Evolutionary conservation across 2,888 invertebrate species (phyloP).

Genomic region (Tipula vernalis): DNA sequence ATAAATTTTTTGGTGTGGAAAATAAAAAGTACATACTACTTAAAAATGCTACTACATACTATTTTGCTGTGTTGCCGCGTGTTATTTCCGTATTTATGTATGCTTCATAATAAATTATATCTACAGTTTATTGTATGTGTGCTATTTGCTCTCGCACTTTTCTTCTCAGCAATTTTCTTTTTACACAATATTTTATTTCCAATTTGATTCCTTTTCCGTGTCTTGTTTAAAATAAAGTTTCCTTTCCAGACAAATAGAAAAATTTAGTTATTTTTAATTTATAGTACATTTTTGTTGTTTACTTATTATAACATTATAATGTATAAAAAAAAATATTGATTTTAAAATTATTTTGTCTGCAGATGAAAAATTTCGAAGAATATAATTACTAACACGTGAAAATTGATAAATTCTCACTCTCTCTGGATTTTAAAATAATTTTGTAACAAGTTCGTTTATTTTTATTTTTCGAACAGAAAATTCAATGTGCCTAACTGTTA

Average conservation of each 20-base stretch:
- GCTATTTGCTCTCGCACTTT: not conserved
- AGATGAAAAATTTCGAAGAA: not conserved
- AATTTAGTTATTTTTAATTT: not conserved
- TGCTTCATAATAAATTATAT: not conserved
- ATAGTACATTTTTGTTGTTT: not conserved
- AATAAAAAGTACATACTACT: not conserved
- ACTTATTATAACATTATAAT: not conserved
- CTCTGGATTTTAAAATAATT: not conserved
- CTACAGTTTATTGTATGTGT: not conserved
- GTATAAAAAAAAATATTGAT: not conserved
- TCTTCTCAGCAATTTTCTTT: not conserved
- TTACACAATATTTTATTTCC: not conserved
- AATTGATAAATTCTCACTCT: too few relatives aligned
- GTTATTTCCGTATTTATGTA: not conserved
- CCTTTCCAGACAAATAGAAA: constrained; percentile 5
- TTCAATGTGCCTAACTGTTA: not conserved
- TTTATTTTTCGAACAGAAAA: not conserved
- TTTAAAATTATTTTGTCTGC: not conserved
- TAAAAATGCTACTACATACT: not conserved
- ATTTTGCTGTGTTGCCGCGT: not conserved
- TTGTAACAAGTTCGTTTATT: not conserved
- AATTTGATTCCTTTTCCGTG: constrained; percentile 8
- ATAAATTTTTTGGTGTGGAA: not conserved
- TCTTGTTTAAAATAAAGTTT: not conserved
- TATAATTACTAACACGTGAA: too few relatives aligned